These are phyloP conservation scores for Oreohelix idahoensis DNA, from an alignment of 1,140 invertebrate species.

Conservation along the genomic window DNA sequence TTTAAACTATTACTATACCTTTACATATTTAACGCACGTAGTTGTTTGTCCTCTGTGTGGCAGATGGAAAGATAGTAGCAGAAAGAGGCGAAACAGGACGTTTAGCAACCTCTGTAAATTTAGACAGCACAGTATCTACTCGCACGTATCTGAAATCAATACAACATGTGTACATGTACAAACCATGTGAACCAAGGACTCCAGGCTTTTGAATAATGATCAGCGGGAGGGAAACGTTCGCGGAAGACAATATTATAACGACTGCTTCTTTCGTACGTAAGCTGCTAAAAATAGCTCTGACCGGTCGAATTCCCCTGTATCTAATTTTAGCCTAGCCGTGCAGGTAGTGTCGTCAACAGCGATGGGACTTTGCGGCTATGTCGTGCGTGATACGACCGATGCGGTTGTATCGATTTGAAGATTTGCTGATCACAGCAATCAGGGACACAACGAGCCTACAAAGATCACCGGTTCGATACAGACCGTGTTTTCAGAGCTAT, in stretches of 20 bases:
- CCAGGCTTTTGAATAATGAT: neutral
- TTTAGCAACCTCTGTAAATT: neutral
- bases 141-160: neutral
- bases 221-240: neutral
- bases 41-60: no score
- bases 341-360: neutral
- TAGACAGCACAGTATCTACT: neutral
- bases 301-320: slow-evolving; percentile 14
- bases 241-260: no score
- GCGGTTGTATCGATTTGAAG: neutral
- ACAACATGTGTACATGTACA: neutral
- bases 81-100: no score
- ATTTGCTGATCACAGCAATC: slow-evolving; percentile 14
- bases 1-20: no score
- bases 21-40: no score
- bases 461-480: slow-evolving; percentile 4
- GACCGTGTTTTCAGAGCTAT: neutral
- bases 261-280: neutral
- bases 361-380: no score
- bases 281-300: neutral
- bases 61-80: neutral
- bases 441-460: neutral
- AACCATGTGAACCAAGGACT: neutral
- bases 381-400: neutral
- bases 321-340: neutral